Base-by-base conservation (phyloP, 2,113 vertebrate species). In the Eidolon helvum region DNA sequence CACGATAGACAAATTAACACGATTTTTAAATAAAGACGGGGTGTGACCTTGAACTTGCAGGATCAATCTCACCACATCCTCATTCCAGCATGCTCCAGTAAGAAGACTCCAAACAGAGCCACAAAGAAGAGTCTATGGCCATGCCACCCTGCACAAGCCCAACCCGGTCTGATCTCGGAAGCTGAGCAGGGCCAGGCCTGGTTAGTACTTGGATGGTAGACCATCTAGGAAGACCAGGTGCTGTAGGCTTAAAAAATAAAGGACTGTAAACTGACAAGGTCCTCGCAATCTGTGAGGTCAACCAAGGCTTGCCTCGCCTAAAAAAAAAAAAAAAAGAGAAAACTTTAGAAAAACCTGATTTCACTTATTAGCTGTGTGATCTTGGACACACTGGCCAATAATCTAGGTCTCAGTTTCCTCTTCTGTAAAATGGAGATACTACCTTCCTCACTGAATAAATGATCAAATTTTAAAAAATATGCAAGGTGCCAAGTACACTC, bases 381-480 rank as follows among this genome's bases (percentile, higher is more conserved):
- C 4, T 1, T 19, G 28, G 15, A 18, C 66, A 35, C 1, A 0
- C 7, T 35, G 24, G 0, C 53, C 33, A 57, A 2, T 15, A 5
- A 55, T 16, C 38, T 14, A 18, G 12, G 65, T 26, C 75, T 38
- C 19, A 0, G 10, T 45, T 43, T 71, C 68, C 66, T 57, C 48
- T 45, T 38, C 72, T 69, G 50, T 26, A 68, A 63, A 69, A 89
- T 24, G 43, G 35, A 68, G 14, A 33, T 1, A 55, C n/a, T 10
- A 30, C 72, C 18, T 50, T 75, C n/a, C 40, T 88, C 87, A 7
- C 0, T 22, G 48, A 68, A 43, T 50, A 48, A 87, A 43, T 11
- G 33, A 35, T 1, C 33, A 30, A 59, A 19, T 8, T 50, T 11
- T 7, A 43, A 78, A 68, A 15, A 28, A 28, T 4, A n/a, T 2